Conservation (phyloP, 2,113 vertebrate species). For the Heterotilapia buettikoferi region DNA sequence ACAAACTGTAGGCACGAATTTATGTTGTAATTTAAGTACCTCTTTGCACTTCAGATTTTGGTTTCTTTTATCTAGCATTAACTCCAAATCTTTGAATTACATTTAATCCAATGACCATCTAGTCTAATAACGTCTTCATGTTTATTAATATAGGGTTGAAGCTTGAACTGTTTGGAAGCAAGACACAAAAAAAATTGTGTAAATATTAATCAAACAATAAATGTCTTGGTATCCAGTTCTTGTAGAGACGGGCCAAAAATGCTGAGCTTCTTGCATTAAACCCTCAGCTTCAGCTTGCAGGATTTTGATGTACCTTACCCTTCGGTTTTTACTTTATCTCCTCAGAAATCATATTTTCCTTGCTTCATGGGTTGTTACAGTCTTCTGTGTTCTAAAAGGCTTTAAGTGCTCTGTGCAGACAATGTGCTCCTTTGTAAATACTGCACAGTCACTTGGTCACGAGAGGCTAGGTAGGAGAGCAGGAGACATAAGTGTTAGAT, state of each 20-base stretch:
- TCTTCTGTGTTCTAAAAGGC: background rate
- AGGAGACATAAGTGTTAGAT: background rate
- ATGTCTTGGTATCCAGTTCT: background rate
- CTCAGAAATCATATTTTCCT: background rate
- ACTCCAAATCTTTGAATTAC: background rate
- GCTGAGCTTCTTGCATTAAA: background rate
- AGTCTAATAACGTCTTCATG: background rate
- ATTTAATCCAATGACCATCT: background rate
- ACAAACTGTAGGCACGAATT: accelerated
- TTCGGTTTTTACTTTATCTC: background rate
- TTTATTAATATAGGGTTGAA: background rate
- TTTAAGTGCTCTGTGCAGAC: background rate
- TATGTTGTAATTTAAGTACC: background rate
- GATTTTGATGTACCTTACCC: background rate
- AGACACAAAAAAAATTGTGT: background rate
- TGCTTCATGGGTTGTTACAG: background rate
- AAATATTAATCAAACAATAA: background rate
- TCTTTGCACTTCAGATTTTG: background rate
- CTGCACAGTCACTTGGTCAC: background rate
- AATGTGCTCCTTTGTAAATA: background rate
- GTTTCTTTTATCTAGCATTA: background rate
- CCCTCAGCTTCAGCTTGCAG: background rate
- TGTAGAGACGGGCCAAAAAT: background rate
- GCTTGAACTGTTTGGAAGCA: background rate
- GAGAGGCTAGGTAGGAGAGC: background rate